Conservation (phyloP, 2,113 vertebrate genomes). For the Dicaeum eximium region DNA sequence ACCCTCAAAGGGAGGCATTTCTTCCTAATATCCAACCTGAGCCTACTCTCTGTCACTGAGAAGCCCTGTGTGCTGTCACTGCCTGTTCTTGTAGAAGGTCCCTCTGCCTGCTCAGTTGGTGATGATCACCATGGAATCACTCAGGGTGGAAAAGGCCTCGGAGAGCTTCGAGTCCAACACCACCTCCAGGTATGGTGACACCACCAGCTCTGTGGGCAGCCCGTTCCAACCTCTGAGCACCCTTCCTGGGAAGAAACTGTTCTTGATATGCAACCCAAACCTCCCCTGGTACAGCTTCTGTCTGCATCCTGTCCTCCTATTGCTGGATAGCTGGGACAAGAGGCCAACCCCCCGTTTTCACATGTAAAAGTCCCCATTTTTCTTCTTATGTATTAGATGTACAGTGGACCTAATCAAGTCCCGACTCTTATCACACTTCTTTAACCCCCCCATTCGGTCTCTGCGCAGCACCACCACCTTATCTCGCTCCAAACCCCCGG, state of each 20-base stretch:
- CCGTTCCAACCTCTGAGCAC: neutral
- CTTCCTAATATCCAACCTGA: neutral
- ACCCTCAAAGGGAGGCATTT: neutral
- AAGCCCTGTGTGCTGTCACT: neutral
- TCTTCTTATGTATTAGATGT: rapidly evolving
- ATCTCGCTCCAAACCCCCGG: too few species aligned
- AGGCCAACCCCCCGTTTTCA: rapidly evolving
- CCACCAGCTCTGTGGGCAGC: neutral
- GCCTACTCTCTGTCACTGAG: neutral
- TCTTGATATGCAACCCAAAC: neutral
- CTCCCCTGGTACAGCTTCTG: neutral
- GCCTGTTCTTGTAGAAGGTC: neutral
- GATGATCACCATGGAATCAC: neutral
- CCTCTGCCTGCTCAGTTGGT: neutral
- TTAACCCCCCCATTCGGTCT: rapidly evolving
- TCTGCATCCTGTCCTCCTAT: rapidly evolving
- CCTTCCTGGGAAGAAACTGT: neutral
- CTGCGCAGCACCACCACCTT: rapidly evolving
- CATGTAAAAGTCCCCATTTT: rapidly evolving
- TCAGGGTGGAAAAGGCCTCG: neutral
- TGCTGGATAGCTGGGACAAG: neutral
- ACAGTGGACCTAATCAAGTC: rapidly evolving
- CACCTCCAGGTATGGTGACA: neutral
- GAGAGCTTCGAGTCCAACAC: rapidly evolving
- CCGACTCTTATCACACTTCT: rapidly evolving